phyloP scores from a whole-genome alignment of 2,797 vertebrate species.

The Sciaenops ocellatus region DNA sequence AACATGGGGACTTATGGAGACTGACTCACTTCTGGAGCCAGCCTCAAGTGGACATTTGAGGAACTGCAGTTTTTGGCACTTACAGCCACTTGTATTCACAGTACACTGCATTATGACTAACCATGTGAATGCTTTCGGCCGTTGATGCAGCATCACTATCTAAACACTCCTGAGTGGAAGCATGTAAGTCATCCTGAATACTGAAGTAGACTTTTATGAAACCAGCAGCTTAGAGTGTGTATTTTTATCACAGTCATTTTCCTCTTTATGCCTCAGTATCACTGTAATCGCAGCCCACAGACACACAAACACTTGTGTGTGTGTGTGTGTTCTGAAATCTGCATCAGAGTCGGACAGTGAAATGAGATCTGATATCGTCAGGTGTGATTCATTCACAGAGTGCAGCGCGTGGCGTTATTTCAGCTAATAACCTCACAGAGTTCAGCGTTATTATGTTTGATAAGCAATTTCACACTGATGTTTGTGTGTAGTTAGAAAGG shows the following conservation, averaged over 20 bases:
- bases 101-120: too few relatives aligned
- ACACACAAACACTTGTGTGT: constrained; percentile 1
- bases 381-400: constrained; percentile 52
- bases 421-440: constrained; percentile 47
- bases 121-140: too few relatives aligned
- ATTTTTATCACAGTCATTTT: constrained; percentile 33
- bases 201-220: constrained; percentile 24
- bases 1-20: too few relatives aligned
- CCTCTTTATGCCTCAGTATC: constrained; percentile 5
- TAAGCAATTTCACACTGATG: constrained; percentile 17
- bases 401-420: constrained; percentile 29
- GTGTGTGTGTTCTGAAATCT: constrained; percentile 35
- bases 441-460: constrained; percentile 6
- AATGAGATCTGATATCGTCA: constrained; percentile 60
- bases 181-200: constrained; percentile 26
- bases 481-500: neutral
- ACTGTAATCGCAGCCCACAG: constrained; percentile 3
- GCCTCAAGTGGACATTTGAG: too few relatives aligned
- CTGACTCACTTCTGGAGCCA: too few relatives aligned
- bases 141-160: neutral
- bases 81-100: neutral
- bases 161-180: neutral
- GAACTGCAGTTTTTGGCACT: too few relatives aligned
- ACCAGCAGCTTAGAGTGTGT: constrained; percentile 16
- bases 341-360: constrained; percentile 37